A percentile compares a stretch with the other conserved stretches of the same genome.
Evolutionary conservation across 1,140 invertebrate species (phyloP).

Genomic region (Sitobion miscanthi): DNA sequence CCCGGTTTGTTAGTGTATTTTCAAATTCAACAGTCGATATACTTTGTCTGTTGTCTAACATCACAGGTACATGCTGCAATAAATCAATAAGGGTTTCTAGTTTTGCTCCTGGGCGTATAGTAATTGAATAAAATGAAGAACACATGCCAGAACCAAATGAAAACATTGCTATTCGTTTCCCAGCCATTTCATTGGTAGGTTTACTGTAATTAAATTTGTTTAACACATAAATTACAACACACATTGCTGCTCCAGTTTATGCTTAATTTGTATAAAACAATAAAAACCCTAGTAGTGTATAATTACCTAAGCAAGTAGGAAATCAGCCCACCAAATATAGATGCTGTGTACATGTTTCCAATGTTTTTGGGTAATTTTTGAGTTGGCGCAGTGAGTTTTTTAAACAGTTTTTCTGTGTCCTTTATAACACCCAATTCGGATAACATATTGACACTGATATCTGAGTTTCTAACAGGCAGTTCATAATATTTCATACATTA

Average conservation of each 20-base stretch:
- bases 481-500: not conserved
- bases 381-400: conserved; percentile 85
- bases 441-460: not conserved
- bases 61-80: conserved; percentile 66
- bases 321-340: conserved; percentile 90
- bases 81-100: conserved; percentile 75
- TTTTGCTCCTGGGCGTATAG: conserved; percentile 68
- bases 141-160: conserved; percentile 97
- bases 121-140: conserved; percentile 92
- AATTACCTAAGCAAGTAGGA: conserved; percentile 74
- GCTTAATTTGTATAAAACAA: not conserved
- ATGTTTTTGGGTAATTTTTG: conserved; percentile 82
- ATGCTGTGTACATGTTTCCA: conserved; percentile 99
- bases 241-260: not conserved
- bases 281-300: not conserved
- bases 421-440: not conserved
- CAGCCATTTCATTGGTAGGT: conserved; percentile 72
- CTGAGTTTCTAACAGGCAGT: not conserved
- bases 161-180: conserved; percentile 86
- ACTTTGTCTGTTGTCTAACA: conserved; percentile 69
- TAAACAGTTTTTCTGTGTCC: conserved; percentile 62
- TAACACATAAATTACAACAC: not conserved
- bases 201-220: conserved; percentile 63
- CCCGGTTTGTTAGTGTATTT: conserved; percentile 77
- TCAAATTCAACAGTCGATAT: conserved; percentile 74